A percentile compares a stretch with the other conserved stretches of the same genome.
Evolutionary conservation across 1,140 invertebrate genomes (phyloP).

Genomic region (Leptonema lineaticorne): DNA sequence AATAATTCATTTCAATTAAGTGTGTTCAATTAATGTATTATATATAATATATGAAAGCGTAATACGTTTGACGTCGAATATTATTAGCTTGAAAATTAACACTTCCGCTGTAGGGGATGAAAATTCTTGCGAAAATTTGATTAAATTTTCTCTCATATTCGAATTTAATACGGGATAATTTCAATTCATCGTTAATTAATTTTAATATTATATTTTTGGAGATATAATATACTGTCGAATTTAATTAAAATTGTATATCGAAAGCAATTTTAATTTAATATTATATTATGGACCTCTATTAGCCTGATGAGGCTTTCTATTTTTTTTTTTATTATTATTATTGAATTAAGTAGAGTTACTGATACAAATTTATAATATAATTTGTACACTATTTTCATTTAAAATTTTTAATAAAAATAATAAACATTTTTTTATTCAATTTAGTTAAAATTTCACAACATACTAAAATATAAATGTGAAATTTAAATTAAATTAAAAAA

Average conservation of each 20-base stretch:
- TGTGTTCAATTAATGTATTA: not conserved
- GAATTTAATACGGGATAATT: not conserved
- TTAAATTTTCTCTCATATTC: not conserved
- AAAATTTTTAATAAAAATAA: not conserved
- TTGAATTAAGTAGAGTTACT: too few species aligned
- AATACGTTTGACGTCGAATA: not conserved
- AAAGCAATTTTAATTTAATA: not conserved
- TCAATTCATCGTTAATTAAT: not conserved
- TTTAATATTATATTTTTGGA: not conserved
- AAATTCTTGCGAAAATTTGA: not conserved
- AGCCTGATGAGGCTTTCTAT: too few species aligned
- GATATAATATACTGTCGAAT: not conserved
- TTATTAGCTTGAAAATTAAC: not conserved
- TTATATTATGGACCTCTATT: too few species aligned
- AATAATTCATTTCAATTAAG: slow-evolving; percentile 1
- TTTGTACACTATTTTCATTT: not conserved
- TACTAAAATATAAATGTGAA: too few species aligned
- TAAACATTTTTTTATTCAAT: not conserved
- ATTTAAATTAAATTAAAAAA: too few species aligned
- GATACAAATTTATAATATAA: too few species aligned
- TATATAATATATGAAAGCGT: too few species aligned
- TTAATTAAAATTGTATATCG: not conserved
- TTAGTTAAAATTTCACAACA: not conserved
- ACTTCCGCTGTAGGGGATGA: not conserved
- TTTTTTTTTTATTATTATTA: too few species aligned